phyloP scores from a whole-genome alignment of 2,113 vertebrate genomes.

The Coryphaenoides rupestris region DNA sequence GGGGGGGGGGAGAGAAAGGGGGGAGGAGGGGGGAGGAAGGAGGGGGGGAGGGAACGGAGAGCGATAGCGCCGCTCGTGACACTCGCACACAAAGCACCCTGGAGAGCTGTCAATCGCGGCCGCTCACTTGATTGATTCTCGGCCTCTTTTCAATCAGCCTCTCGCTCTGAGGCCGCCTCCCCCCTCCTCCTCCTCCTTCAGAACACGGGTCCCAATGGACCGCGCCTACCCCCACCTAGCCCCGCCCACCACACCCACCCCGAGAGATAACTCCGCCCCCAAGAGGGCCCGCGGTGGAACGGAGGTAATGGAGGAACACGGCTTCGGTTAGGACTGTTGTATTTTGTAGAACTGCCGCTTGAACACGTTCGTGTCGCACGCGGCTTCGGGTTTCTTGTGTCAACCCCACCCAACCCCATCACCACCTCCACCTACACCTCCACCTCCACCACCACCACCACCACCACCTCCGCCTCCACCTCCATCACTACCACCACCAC shows the following conservation, averaged over 20 bases:
- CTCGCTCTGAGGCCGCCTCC: slow-evolving; percentile 46
- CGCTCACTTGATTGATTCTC: slow-evolving; percentile 71
- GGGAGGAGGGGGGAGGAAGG: slow-evolving; percentile 17
- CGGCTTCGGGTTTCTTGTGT: too few species aligned
- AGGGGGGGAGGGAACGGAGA: slow-evolving; percentile 35
- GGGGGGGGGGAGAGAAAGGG: slow-evolving; percentile 27
- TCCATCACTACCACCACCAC: too few species aligned
- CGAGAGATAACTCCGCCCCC: too few species aligned
- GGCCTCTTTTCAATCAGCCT: slow-evolving; percentile 73
- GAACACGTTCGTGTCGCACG: too few species aligned
- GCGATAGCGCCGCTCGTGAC: slow-evolving; percentile 73
- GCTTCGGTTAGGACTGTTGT: background rate
- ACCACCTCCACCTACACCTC: too few species aligned
- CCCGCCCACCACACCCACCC: too few species aligned
- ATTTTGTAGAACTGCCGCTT: background rate
- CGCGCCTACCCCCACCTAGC: slow-evolving; percentile 31
- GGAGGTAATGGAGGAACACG: too few species aligned
- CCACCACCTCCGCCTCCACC: too few species aligned
- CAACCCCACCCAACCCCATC: too few species aligned
- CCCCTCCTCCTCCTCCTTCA: slow-evolving; percentile 38
- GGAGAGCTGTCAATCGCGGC: slow-evolving; percentile 71
- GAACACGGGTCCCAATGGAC: slow-evolving; percentile 45
- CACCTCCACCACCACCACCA: too few species aligned
- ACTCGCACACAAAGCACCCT: slow-evolving; percentile 73
- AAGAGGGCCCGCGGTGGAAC: too few species aligned